Evolutionary conservation across 2,797 vertebrate genomes (phyloP), one percentile per base, ranked within the genome.

Genomic region (Sebastiscus albofasciatus): DNA sequence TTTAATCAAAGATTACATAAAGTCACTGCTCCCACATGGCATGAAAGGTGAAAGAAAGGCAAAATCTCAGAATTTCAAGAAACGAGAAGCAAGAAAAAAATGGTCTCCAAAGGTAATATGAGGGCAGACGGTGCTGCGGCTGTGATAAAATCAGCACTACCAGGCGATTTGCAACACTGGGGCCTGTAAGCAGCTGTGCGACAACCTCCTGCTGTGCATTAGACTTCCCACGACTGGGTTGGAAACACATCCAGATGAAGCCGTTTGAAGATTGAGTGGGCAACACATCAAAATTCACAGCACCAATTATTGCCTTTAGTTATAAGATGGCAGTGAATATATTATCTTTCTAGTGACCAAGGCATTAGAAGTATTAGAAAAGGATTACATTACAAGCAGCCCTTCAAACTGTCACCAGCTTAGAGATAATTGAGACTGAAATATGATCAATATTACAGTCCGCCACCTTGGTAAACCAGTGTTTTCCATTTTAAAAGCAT

Each of bases 241-340:
- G 79, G 69, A 82, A 80, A 86, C 69, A 65, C 54, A 84, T 81
- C 18, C 64, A 74, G 66, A 77, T 77, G 36, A 81, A 82, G 77
- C 56, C 8, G 27, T 84, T 67, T 75, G 52, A 81, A 84, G 20
- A 75, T 0, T 31, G 61, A 59, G 67, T 22, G 71, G 76, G 77
- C 67, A 67, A 42, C 24, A 26, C 20, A 64, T 88, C 36, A 77
- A 75, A 80, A 68, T 36, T 56, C 24, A 54, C 22, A 20, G 66
- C 60, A 52, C 16, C 46, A 61, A 22, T 70, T 61, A 75, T 46
- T 69, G 60, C 70, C 26, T 75, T 81, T 71, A 77, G 69, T 78
- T 72, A 55, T 26, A 34, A 61, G 42, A 67, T 75, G 65, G 62
- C 67, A 24, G 33, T 52, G 33, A 83, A 62, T 66, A 34, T 60